These are phyloP conservation scores for Falco rusticolus DNA, from an alignment of 2,797 vertebrate species.

Conservation along the genomic window DNA sequence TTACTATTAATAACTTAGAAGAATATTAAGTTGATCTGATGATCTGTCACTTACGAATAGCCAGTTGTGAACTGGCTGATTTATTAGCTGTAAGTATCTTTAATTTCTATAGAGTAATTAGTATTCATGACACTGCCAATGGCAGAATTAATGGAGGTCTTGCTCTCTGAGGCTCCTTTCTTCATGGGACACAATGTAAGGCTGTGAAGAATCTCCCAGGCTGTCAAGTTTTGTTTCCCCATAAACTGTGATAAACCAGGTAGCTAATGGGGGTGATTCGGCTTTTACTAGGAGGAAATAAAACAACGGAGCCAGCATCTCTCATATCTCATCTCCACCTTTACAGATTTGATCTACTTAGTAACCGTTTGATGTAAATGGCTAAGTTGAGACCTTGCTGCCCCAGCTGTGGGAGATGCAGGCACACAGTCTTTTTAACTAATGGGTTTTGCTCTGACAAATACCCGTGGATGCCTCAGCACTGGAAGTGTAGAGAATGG, in stretches of 20 bases:
- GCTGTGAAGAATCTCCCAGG: background rate
- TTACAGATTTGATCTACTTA: background rate
- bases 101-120: background rate
- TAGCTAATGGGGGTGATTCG: background rate
- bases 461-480: background rate
- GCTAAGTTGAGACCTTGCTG: background rate
- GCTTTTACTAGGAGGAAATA: background rate
- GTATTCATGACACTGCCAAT: background rate
- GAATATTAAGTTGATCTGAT: background rate
- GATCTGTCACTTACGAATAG: background rate
- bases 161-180: background rate
- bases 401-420: background rate
- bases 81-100: background rate
- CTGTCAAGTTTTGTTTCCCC: background rate
- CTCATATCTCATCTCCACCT: background rate
- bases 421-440: background rate
- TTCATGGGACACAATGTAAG: background rate
- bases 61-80: background rate
- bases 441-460: background rate
- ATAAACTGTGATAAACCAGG: background rate
- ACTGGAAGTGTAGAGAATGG: constrained; percentile 1
- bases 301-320: background rate
- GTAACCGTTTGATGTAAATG: background rate
- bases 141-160: background rate
- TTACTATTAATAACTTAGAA: background rate